Evolutionary conservation across 2,888 invertebrate genomes (phyloP), one percentile per base, ranked within the genome.

Genomic region (Dryobotodes eremita): DNA sequence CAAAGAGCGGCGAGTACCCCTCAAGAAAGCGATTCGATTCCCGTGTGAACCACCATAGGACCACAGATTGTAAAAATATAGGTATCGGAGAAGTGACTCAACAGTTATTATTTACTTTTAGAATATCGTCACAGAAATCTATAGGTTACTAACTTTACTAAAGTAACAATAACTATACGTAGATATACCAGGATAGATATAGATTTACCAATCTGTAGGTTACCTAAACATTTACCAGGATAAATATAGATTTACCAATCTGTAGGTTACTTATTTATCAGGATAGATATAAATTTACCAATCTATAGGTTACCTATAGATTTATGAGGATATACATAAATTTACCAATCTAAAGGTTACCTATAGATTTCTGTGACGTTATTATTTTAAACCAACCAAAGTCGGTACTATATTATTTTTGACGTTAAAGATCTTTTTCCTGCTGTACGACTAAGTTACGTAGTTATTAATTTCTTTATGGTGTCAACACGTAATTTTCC

Each of bases 21-120:
- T 95, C 94, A 95, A 96, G 96, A 94, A 93, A 92, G 84, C 89
- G 89, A 82, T 90, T 93, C 86, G 92, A 94, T 97, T 96, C 96
- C 96, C 96, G 96, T 96, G 96, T 95, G 96, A 96, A 96, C 92
- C 86, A 89, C 87, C 26, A 71, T 5, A 6, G 75, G 65, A 71
- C 76, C 91, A 88, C 85, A 93, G 93, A 92, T 71, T 71, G 79
- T 26, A 80, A 61, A 82, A 68, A 48, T 69, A 68, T 20, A 46
- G 23, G 5, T 48, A 36, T 79, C 13, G 71, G 17, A 86, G 86
- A 87, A 42, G 59, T 42, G 82, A 77, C 78, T 64, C 2, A 68
- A 26, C 3, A 6, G 42, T 53, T 71, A n/a, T 3, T 20, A 42
- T 36, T 61, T 15, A 8, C 11, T 17, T 48, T 62, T 26, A 36